Percentiles rank a stretch among this genome's conserved stretches.
Evolutionary conservation across 2,888 invertebrate species (phyloP).

Genomic region (Notodonta ziczac): DNA sequence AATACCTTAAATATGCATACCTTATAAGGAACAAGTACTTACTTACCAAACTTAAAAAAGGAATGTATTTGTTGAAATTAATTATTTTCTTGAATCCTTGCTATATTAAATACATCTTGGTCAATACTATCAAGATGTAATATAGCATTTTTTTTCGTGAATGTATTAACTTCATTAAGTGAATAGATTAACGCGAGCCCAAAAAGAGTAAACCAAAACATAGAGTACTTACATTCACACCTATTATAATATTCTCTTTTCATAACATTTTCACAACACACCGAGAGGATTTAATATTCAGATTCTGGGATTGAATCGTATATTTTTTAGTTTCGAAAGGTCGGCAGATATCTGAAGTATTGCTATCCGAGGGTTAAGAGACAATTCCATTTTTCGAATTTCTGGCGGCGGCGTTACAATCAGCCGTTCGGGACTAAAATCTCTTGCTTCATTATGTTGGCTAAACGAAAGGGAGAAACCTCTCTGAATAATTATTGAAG

Average conservation of each 20-base stretch:
- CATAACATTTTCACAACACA: constrained; percentile 7
- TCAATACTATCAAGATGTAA: too few relatives aligned
- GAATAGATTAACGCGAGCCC: not conserved
- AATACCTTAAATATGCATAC: too few relatives aligned
- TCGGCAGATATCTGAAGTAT: constrained; percentile 22
- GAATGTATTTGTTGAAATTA: too few relatives aligned
- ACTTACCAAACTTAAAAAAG: too few relatives aligned
- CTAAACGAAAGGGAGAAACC: constrained; percentile 28
- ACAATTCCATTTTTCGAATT: constrained; percentile 21
- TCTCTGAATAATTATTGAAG: constrained; percentile 45
- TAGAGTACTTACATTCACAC: constrained; percentile 9
- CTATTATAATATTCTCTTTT: constrained; percentile 29
- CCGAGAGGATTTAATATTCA: constrained; percentile 15
- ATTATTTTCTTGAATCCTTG: too few relatives aligned
- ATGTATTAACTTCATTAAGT: not conserved
- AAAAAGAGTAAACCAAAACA: constrained; percentile 5
- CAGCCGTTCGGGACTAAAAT: constrained; percentile 6
- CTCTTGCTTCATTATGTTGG: constrained; percentile 29
- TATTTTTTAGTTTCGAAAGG: constrained; percentile 4
- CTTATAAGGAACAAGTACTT: too few relatives aligned
- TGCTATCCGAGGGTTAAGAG: constrained; percentile 15
- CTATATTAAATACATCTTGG: not conserved
- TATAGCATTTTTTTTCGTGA: too few relatives aligned
- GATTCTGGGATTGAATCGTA: not conserved
- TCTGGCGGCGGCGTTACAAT: constrained; percentile 26